phyloP scores from a whole-genome alignment of 2,888 invertebrate species.

The Cheilosia soror region DNA sequence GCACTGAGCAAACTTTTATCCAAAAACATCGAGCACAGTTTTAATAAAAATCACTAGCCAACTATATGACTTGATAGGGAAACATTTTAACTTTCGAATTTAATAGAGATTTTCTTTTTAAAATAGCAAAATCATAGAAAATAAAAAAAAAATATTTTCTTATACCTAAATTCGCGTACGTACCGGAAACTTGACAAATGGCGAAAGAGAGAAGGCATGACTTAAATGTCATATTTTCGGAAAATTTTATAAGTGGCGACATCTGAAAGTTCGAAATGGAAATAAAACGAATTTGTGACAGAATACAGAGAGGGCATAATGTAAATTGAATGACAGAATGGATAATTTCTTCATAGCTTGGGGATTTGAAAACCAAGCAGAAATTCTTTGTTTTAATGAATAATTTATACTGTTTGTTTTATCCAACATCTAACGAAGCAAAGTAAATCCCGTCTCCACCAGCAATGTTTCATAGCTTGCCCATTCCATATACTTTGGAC shows the following conservation, averaged over 20 bases:
- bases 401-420: too few relatives aligned
- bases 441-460: too few relatives aligned
- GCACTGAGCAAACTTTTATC: slow-evolving; percentile 75
- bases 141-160: slow-evolving; percentile 52
- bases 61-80: slow-evolving; percentile 64
- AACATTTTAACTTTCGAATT: slow-evolving; percentile 46
- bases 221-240: slow-evolving; percentile 70
- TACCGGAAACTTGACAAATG: slow-evolving; percentile 84
- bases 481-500: too few relatives aligned
- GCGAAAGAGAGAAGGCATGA: slow-evolving; percentile 82
- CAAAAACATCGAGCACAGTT: slow-evolving; percentile 78
- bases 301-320: neutral
- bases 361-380: too few relatives aligned
- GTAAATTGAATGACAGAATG: neutral
- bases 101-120: slow-evolving; percentile 63
- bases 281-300: neutral
- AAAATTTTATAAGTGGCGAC: slow-evolving; percentile 20
- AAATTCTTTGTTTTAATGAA: too few relatives aligned
- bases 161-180: slow-evolving; percentile 80
- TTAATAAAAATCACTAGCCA: slow-evolving; percentile 56
- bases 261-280: slow-evolving; percentile 14
- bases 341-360: too few relatives aligned
- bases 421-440: too few relatives aligned
- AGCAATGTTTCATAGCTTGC: too few relatives aligned
- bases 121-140: slow-evolving; percentile 42